Base-by-base conservation (phyloP, 1,140 invertebrate species). In the Rhynchophorus ferrugineus region DNA sequence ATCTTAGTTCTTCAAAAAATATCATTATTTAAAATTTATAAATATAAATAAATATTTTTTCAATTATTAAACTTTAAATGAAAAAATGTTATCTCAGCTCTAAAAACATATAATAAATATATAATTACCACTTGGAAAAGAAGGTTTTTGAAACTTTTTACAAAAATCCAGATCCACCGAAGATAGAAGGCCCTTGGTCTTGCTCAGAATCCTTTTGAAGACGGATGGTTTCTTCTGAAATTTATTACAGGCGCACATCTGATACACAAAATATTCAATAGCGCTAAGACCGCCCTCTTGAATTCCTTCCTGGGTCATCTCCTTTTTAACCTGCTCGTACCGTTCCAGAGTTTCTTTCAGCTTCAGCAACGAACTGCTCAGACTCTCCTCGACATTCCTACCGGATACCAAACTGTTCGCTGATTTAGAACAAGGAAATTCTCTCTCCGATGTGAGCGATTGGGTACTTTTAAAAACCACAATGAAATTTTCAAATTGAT, bases 241-340 rank as follows among this genome's bases (percentile, higher is more conserved):
- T 43, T 22, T 54, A 13, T 39, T 52, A 29, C 51, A 54, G n/a
- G 51, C 44, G 14, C 51, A 47, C 24, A 35, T 19, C 35, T 54
- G 51, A 43, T 54, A 54, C 9, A 54, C 51, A 39, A 47, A 54
- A 47, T 54, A 54, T 22, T 54, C 44, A 17, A 54, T 43, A 3
- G 51, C 36, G 36, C 42, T 46, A 41, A 52, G 19, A 3, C 9
- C 8, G 13, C 17, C 16, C 8, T 51, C 21, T 21, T 45, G 44
- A 3, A 33, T 16, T 19, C 5, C 17, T n/a, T 21, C 43, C n/a
- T 39, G 29, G 13, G 35, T 18, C 6, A 54, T 41, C 22, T 42
- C 16, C 1, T 46, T 34, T 36, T 54, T 47, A 2, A 54, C 11
- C 39, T 20, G 17, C 24, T 47, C 51, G 18, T 47, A 54, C 17